Evolutionary conservation across 2,797 vertebrate species (phyloP).

Genomic region (Clamator glandarius): DNA sequence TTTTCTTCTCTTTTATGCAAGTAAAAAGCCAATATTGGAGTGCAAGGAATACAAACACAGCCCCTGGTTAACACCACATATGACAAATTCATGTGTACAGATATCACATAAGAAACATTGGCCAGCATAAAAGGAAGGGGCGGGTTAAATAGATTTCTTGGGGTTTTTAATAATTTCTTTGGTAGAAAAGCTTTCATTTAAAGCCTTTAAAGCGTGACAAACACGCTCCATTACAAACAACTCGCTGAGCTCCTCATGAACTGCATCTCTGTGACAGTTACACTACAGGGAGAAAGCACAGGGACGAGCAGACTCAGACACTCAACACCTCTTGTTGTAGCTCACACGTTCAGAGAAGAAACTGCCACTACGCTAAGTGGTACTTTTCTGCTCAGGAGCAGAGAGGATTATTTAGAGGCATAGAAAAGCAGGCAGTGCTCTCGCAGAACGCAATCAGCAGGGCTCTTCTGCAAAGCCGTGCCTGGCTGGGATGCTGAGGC

Average conservation of each 20-base stretch:
- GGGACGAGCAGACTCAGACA: background rate
- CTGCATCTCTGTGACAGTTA: background rate
- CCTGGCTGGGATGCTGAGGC: background rate
- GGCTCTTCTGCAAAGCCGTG: background rate
- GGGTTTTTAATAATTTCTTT: background rate
- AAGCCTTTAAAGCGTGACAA: background rate
- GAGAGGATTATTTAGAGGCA: background rate
- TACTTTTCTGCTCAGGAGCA: background rate
- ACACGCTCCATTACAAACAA: background rate
- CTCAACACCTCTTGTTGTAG: background rate
- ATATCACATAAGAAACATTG: background rate
- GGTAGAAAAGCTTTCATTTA: background rate
- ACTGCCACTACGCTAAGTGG: background rate
- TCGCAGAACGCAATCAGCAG: background rate
- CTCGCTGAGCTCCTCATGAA: background rate
- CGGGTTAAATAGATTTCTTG: background rate
- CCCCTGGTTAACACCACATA: slow-evolving; percentile 5
- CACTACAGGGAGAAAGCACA: background rate
- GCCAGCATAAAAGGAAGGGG: background rate
- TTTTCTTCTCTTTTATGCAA: background rate
- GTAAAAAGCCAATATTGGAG: background rate
- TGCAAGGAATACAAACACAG: background rate
- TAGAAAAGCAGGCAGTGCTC: background rate
- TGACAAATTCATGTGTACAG: background rate
- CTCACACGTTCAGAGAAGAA: background rate